These are phyloP conservation scores for Anolis sagrei DNA, from an alignment of 2,113 vertebrate species.

Conservation along the genomic window DNA sequence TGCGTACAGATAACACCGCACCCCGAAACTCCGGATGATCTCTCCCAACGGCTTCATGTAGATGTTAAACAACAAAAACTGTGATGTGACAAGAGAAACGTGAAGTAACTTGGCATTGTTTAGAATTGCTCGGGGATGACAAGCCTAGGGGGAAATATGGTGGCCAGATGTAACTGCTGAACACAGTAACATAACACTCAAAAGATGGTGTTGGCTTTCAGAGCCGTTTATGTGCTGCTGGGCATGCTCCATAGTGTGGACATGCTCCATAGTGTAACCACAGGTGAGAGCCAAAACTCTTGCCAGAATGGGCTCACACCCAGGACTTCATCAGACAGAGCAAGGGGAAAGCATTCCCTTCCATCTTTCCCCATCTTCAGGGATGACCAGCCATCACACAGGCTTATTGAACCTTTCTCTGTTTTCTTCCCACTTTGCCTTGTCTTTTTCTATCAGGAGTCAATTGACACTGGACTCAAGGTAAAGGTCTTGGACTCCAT, in stretches of 20 bases:
- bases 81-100: slow-evolving; percentile 58
- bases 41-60: no score
- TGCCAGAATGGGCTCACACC: slow-evolving; percentile 29
- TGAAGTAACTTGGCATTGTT: slow-evolving; percentile 66
- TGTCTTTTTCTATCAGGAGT: no score
- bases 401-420: no score
- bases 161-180: slow-evolving; percentile 66
- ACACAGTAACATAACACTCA: slow-evolving; percentile 22
- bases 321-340: not conserved
- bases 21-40: no score
- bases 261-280: not conserved
- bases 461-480: no score
- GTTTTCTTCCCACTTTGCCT: no score
- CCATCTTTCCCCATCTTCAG: no score
- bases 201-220: slow-evolving; percentile 42
- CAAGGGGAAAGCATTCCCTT: no score
- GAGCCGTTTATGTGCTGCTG: not conserved
- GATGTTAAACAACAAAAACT: slow-evolving; percentile 58
- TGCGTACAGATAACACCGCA: no score
- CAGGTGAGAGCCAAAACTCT: slow-evolving; percentile 33
- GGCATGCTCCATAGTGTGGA: not conserved
- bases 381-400: no score
- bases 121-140: slow-evolving; percentile 64
- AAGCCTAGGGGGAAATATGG: slow-evolving; percentile 65
- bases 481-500: no score